Base-by-base conservation (phyloP, 2,888 invertebrate genomes). In the Eumacrocentrus americanus region DNA sequence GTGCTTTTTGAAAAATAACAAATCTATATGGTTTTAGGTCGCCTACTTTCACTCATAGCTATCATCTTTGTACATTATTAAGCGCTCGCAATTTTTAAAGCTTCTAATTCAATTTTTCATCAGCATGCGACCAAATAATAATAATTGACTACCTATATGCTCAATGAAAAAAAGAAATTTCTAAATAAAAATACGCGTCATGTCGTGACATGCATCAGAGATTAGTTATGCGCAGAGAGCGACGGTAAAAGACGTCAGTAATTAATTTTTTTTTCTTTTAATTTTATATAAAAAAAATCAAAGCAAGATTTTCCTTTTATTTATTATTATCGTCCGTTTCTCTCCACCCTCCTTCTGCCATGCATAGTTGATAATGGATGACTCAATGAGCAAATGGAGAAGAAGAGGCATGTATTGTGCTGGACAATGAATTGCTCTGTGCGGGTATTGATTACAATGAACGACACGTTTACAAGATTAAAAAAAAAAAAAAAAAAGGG, bases 281-380 rank as follows among this genome's bases (percentile, higher is more conserved):
- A 50, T 12, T 47, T 47, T 29, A 23, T 23, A 2, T 18, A 35
- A 14, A n/a, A n/a, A n/a, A n/a, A n/a, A n/a, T n/a, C n/a, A n/a
- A n/a, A n/a, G n/a, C 55, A 9, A 16, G 35, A 2, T 51, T 47
- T 29, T 46, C 14, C 37, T 14, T 54, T 29, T 56, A 16, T 9
- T 22, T 40, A 58, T 57, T 58, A 29, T 25, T 34, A 20, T 16
- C 23, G 52, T 47, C 42, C 58, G 38, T 47, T 55, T 64, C 64
- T 66, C 66, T 66, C 66, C 66, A 66, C 66, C 66, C 66, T 62
- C 55, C 38, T 12, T 35, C 25, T 50, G 44, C 18, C 25, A 46
- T 55, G 44, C 55, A 55, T 20, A 38, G 20, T 52, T 23, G 20
- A 23, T 38, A 18, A 6, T 46, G 29, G 29, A 4, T 4, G 29